Percentiles rank a stretch among this genome's conserved stretches.
These are phyloP conservation scores for Ictalurus punctatus DNA, from an alignment of 2,113 vertebrate genomes.

Conservation along the genomic window DNA sequence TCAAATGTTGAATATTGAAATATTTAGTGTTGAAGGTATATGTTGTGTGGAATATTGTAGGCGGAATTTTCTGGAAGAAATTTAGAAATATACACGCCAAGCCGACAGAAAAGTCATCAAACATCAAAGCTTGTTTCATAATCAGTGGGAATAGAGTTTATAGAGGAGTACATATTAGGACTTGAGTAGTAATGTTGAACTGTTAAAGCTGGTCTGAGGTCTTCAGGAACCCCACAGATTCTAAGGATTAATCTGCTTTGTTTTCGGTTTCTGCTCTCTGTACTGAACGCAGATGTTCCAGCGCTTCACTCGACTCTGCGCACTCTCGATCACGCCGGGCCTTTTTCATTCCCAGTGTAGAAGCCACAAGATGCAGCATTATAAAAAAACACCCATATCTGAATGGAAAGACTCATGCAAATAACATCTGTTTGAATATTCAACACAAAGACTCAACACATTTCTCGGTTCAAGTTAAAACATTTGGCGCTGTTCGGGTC, in stretches of 20 bases:
- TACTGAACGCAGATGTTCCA: not conserved
- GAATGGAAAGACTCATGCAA: slow-evolving; percentile 19
- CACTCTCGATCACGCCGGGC: not conserved
- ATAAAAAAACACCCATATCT: not conserved
- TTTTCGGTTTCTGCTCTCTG: not conserved
- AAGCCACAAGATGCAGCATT: not conserved
- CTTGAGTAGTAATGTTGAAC: not conserved
- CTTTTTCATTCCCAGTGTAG: not conserved
- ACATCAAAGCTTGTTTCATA: not conserved
- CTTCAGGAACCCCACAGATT: not conserved
- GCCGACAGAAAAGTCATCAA: not conserved
- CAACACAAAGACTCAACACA: not conserved
- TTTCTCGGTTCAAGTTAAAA: not conserved
- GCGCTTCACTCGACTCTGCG: not conserved
- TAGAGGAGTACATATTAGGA: no score
- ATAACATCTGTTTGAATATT: not conserved
- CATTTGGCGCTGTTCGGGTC: not conserved
- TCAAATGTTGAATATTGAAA: not conserved
- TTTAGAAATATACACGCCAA: not conserved
- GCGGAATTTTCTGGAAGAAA: not conserved
- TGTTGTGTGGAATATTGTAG: not conserved
- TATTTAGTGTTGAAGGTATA: not conserved
- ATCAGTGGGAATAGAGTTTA: no score
- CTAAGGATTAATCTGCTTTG: not conserved
- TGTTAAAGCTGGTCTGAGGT: not conserved